Evolutionary conservation across 2,888 invertebrate genomes (phyloP), one percentile per base, ranked within the genome.

Genomic region (Napeogenes sylphis): DNA sequence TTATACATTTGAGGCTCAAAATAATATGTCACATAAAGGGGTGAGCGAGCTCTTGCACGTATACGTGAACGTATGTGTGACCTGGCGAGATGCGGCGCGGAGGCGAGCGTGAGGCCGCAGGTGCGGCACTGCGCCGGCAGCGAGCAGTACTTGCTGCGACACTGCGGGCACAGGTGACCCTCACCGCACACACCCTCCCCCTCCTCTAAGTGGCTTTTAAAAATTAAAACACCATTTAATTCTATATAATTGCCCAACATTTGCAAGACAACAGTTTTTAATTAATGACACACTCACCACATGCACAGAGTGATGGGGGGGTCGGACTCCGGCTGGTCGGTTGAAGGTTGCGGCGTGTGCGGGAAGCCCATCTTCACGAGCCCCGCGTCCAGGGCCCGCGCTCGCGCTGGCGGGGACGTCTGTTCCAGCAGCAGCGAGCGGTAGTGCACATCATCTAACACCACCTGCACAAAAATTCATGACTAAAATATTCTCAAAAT

Each of bases 281-380:
- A 35, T 35, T 35, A 5, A 35, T 35, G 35, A 35, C 42, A 42
- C 1, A 10, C 92, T 81, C 79, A 96, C 96, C 97, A 98, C 96
- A 98, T 97, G 89, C 98, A 98, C 85, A 97, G 95, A 38, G 97
- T 95, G 67, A 97, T 93, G 5, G 94, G 94, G 56, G 94, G 93
- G 72, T 93, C 94, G 2, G 80, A 74, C 68, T 84, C 85, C 0
- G 79, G 68, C 65, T 91, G 89, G 73, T 92, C 91, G 72, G 92
- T 92, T 5, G 92, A 51, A 0, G 51, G 51, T 51, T 51, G 92
- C 68, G 93, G 91, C 62, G 92, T 90, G 89, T 97, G 97, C 5
- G 98, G 98, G 85, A 99, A 99, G 55, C 98, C 99, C 98, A 99
- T 99, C 92, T 97, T 96, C 45, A 98, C 96, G 3, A 98, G 92